Evolutionary conservation across 1,140 invertebrate species (phyloP), one percentile per base, ranked within the genome.

Genomic region (Aphidius gifuensis): DNA sequence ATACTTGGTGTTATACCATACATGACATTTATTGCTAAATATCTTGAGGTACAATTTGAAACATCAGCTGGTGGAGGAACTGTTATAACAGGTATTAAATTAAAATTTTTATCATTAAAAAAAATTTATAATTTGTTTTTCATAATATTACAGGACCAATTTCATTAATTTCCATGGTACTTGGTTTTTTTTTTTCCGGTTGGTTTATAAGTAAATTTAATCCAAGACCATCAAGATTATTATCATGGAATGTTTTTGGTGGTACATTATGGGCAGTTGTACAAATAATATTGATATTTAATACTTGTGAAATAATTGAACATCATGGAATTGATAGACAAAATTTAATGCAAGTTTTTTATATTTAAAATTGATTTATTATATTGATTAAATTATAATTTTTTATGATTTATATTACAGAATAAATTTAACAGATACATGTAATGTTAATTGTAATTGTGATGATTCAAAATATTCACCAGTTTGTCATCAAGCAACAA

Each of bases 1-100:
- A 80, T 90, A 9, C 77, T 90, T 49, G 87, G 88, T 5, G 83
- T 85, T 6, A 82, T 85, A 6, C 87, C 86, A 0, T 90, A 88
- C 60, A 85, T 87, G 65, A 89, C 87, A 3, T 90, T 85, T 68
- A 76, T 89, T 66, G 85, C 87, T 6, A 90, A 89, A 68, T 90
- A 90, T 68, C 82, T 90, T 66, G 88, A 90, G 75, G 83, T 88
- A 5, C 86, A 89, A 67, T 91, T 87, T 64, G 79, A 85, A 66
- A 84, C 83, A 58, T 83, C 85, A 0, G 81, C 88, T 7, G 84
- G 86, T 9, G 78, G 77, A 50, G 87, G 88, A 11, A 88, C 84
- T 7, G 76, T 87, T 38, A 77, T 88, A 62, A 83, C 86, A 67
- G 88, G 88, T 81, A 38, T 48, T 47, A 23, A 11, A 32, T 16